Percentiles rank a stretch among this genome's conserved stretches.
These are phyloP conservation scores for Pachycephus smyrnensis DNA, from an alignment of 2,888 invertebrate genomes.

Conservation along the genomic window DNA sequence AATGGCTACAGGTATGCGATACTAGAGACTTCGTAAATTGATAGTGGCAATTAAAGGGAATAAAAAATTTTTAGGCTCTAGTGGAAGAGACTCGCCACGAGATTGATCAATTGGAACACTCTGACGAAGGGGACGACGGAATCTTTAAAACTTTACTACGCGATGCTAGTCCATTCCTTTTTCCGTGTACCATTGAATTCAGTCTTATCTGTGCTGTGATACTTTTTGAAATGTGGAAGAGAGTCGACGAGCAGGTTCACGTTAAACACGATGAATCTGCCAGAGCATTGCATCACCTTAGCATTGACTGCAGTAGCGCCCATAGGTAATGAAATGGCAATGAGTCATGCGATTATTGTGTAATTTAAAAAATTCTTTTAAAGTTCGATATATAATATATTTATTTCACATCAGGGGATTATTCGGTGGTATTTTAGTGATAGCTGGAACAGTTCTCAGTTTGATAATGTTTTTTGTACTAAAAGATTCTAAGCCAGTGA, in stretches of 20 bases:
- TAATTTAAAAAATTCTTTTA: neutral
- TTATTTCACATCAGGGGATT: constrained; percentile 70
- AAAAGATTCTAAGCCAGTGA: constrained; percentile 69
- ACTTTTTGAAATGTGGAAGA: constrained; percentile 92
- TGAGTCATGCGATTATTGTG: neutral
- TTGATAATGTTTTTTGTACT: constrained; percentile 92
- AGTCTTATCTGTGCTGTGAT: constrained; percentile 91
- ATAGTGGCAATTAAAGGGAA: constrained; percentile 13
- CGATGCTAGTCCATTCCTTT: constrained; percentile 84
- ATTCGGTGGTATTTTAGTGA: constrained; percentile 77
- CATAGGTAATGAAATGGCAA: constrained; percentile 69
- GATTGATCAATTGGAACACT: constrained; percentile 78
- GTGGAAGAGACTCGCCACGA: constrained; percentile 92
- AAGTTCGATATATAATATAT: neutral
- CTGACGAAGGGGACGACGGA: constrained; percentile 50
- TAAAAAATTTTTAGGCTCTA: constrained; percentile 62
- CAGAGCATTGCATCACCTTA: constrained; percentile 57
- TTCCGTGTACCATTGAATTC: constrained; percentile 92
- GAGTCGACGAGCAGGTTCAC: constrained; percentile 74
- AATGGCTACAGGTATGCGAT: constrained; percentile 83
- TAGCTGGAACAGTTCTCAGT: constrained; percentile 86
- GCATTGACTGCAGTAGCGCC: constrained; percentile 85
- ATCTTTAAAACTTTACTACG: constrained; percentile 74
- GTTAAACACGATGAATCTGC: constrained; percentile 65
- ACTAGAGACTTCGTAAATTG: neutral